Evolutionary conservation across 2,797 vertebrate genomes (phyloP), one percentile per base, ranked within the genome.

Genomic region (Steatocranus sp.): DNA sequence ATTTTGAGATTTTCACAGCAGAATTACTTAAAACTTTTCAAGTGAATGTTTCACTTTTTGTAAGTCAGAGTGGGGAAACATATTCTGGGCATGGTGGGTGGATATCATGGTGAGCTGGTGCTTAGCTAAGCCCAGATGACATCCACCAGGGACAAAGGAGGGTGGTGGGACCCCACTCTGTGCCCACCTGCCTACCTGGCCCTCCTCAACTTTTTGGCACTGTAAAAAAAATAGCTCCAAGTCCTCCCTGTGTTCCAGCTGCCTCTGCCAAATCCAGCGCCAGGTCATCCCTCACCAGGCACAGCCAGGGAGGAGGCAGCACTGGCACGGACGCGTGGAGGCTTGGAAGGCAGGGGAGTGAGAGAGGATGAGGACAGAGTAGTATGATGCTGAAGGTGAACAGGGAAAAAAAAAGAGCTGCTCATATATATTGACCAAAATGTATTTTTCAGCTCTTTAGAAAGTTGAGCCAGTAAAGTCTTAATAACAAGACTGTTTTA

Each of bases 121-220:
- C 86, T 89, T 90, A 82, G 66, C 86, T 88, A 83, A 91, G 90
- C 92, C 89, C 89, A 91, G 92, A 94, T 95, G 93, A 95, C 91
- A 92, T 95, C 92, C 92, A 90, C 91, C 11, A 48, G 92, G 90
- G 94, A 94, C 86, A 11, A 32, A 80, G 86, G 88, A 83, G 88
- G 84, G 86, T 61, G 83, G 79, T 83, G 86, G 89, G 92, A 90
- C 90, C 91, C 90, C 94, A 85, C 91, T 89, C 90, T 89, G 92
- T 83, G 92, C 93, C 93, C 93, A 96, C 94, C 94, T 95, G 93
- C 88, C 93, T 89, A 89, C 88, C 93, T 93, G 93, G 88, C 93
- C 89, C 86, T 56, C 70, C 53, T 87, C 89, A 75, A 84, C 82
- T 88, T 87, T 87, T 83, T 92, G 92, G 93, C 92, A 94, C 66